A percentile compares a stretch with the other conserved stretches of the same genome.
phyloP scores from a whole-genome alignment of 2,113 vertebrate genomes.

The Eleginops maclovinus region DNA sequence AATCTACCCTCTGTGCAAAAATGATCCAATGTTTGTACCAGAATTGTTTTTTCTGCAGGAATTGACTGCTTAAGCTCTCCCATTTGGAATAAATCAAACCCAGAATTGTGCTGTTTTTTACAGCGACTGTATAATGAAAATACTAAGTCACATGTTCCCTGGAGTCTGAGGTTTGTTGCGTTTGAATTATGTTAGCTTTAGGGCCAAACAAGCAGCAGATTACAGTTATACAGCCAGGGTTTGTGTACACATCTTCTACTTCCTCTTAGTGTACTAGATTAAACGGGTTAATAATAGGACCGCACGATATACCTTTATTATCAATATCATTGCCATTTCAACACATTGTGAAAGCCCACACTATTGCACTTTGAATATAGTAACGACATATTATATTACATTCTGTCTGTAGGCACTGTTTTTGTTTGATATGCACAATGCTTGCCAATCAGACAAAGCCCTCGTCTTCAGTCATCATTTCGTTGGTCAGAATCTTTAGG shows the following conservation, averaged over 20 bases:
- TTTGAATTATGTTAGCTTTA: conserved; percentile 6
- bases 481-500: no score
- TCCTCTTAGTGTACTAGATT: not conserved
- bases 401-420: no score
- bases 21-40: conserved; percentile 10
- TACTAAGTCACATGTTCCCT: not conserved
- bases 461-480: no score
- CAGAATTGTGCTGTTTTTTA: conserved; percentile 7
- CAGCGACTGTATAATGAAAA: not conserved
- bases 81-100: conserved; percentile 11
- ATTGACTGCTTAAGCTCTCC: conserved; percentile 11
- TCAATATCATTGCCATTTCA: no score
- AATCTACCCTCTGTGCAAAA: not conserved
- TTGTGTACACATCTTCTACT: not conserved
- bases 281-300: not conserved
- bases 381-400: no score
- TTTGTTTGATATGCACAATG: no score
- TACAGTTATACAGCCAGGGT: not conserved
- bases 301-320: no score
- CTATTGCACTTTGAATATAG: no score
- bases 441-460: no score
- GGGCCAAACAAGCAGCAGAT: not conserved
- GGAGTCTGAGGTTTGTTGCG: no score
- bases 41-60: conserved; percentile 14
- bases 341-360: no score